These are phyloP conservation scores for Morone chrysops DNA, from an alignment of 2,113 vertebrate genomes.

Conservation along the genomic window DNA sequence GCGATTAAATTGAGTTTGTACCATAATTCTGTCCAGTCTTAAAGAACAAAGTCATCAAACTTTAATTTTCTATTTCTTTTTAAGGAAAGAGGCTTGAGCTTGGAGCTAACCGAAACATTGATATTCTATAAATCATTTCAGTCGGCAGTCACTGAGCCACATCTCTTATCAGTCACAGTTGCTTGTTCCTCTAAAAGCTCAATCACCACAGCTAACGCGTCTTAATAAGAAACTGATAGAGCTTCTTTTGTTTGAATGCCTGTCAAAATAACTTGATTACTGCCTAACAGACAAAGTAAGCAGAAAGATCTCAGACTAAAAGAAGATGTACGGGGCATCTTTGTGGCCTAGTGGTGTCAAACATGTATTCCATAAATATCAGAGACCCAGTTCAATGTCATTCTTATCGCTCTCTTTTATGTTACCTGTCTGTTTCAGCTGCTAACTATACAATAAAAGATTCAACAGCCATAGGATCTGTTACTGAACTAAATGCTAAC, in stretches of 20 bases:
- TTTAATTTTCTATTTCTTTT: not conserved
- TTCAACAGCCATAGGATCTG: not conserved
- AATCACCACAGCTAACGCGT: conserved; percentile 50
- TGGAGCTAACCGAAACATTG: conserved; percentile 23
- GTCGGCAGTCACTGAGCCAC: conserved; percentile 9
- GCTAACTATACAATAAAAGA: not conserved
- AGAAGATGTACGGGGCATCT: not conserved
- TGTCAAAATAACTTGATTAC: conserved; percentile 61
- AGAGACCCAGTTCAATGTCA: not conserved
- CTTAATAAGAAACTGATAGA: conserved; percentile 68
- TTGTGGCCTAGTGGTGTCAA: not conserved
- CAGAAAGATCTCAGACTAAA: not conserved
- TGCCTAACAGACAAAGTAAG: conserved; percentile 37
- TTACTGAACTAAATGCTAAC: not conserved
- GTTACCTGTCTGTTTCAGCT: not conserved
- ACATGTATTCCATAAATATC: too few species aligned
- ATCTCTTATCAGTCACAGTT: conserved; percentile 46
- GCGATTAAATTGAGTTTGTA: not conserved
- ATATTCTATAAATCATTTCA: conserved; percentile 53
- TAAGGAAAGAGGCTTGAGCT: not conserved
- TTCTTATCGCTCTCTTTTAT: not conserved
- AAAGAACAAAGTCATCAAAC: not conserved
- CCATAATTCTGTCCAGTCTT: not conserved
- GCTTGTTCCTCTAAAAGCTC: conserved; percentile 40
- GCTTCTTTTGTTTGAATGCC: conserved; percentile 48